phyloP scores from a whole-genome alignment of 2,888 invertebrate species.

The Rhorus exstirpatorius region DNA sequence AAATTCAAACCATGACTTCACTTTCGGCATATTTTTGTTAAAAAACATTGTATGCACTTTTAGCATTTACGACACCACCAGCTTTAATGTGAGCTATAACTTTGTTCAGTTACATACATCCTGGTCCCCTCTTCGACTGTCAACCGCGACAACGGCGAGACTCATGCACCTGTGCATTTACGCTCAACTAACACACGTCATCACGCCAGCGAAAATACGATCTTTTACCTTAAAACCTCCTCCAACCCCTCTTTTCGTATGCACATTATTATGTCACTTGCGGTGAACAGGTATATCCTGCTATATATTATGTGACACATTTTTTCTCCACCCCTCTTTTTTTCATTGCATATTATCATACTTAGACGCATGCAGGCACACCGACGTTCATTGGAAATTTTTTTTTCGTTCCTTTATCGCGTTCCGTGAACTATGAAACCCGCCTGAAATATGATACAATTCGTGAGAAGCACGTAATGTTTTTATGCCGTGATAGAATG shows the following conservation, averaged over 20 bases:
- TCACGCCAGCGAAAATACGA: constrained; percentile 65
- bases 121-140: constrained; percentile 45
- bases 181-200: constrained; percentile 67
- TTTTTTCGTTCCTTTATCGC: constrained; percentile 27
- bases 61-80: neutral
- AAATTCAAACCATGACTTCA: neutral
- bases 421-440: constrained; percentile 29
- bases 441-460: constrained; percentile 35
- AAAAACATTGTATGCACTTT: neutral
- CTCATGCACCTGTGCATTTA: constrained; percentile 56
- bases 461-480: neutral
- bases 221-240: constrained; percentile 48
- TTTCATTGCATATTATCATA: constrained; percentile 47
- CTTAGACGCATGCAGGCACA: constrained; percentile 26
- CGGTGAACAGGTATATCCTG: constrained; percentile 11
- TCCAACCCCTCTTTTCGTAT: constrained; percentile 7
- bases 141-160: constrained; percentile 44
- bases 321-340: constrained; percentile 24
- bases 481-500: neutral
- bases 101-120: constrained; percentile 12
- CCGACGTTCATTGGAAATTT: constrained; percentile 19
- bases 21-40: no score
- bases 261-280: constrained; percentile 57
- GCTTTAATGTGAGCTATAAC: constrained; percentile 12
- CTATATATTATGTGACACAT: constrained; percentile 30